These are phyloP conservation scores for Drosophila lowei DNA, from an alignment of 1,140 invertebrate species.

Conservation along the genomic window DNA sequence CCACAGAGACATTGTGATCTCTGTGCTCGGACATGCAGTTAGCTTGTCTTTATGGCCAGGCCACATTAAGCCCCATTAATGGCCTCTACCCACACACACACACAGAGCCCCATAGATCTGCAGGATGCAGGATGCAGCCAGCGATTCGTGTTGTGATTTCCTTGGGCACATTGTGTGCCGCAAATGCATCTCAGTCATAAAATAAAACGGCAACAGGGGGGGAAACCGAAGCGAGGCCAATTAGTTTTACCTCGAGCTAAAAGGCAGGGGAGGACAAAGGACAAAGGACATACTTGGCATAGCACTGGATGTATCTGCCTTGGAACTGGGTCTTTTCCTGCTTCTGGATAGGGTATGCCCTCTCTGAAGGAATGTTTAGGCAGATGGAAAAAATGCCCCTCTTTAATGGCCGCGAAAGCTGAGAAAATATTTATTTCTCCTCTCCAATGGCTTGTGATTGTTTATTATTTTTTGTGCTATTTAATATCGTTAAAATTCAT, in stretches of 20 bases:
- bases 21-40: slow-evolving; percentile 60
- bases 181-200: slow-evolving; percentile 24
- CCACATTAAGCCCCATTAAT: slow-evolving; percentile 71
- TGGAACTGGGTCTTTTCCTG: no score
- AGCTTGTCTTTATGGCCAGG: slow-evolving; percentile 55
- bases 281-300: background rate
- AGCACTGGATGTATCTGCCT: no score
- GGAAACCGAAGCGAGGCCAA: slow-evolving; percentile 35
- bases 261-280: background rate
- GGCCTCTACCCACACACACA: slow-evolving; percentile 34
- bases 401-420: background rate
- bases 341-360: no score
- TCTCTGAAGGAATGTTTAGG: no score
- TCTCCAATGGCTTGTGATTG: slow-evolving; percentile 17
- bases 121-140: slow-evolving; percentile 3
- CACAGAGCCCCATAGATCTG: slow-evolving; percentile 20
- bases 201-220: slow-evolving; percentile 26
- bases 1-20: slow-evolving; percentile 22
- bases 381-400: no score
- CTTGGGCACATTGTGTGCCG: slow-evolving; percentile 46
- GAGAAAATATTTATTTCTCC: slow-evolving; percentile 2
- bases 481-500: slow-evolving; percentile 68
- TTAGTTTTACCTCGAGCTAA: slow-evolving; percentile 51
- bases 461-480: slow-evolving; percentile 38
- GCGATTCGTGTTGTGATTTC: slow-evolving; percentile 55